phyloP scores from a whole-genome alignment of 2,888 invertebrate species.

The Abscondita cerata region DNA sequence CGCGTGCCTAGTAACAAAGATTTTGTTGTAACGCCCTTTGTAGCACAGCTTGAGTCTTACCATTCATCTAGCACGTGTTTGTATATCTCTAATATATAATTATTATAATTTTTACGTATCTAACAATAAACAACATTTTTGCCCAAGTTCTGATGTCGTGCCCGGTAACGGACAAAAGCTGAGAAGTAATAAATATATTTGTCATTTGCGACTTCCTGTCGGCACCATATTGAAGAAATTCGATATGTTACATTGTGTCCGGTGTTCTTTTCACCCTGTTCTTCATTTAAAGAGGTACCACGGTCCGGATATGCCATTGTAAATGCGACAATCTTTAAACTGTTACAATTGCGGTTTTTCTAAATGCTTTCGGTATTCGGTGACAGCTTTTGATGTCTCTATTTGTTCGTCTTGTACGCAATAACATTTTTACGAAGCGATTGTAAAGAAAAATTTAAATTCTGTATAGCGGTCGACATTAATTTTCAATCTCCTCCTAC shows the following conservation, averaged over 20 bases:
- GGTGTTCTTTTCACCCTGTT: constrained; percentile 20
- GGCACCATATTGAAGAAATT: constrained; percentile 25
- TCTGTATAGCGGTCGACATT: constrained; percentile 1
- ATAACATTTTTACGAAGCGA: not conserved
- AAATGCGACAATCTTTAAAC: constrained; percentile 28
- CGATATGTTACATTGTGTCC: constrained; percentile 28
- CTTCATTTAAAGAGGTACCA: constrained; percentile 15
- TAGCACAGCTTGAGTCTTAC: constrained; percentile 33
- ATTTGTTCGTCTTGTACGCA: too few species aligned
- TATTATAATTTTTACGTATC: constrained; percentile 39
- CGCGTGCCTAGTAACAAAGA: constrained; percentile 41
- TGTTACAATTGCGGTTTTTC: constrained; percentile 49
- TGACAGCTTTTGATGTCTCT: constrained; percentile 31
- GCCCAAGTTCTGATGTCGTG: not conserved
- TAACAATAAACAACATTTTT: constrained; percentile 16
- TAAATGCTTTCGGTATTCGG: constrained; percentile 33
- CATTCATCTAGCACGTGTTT: constrained; percentile 27
- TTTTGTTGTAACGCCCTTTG: constrained; percentile 35
- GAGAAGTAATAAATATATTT: constrained; percentile 30
- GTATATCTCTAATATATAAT: constrained; percentile 29
- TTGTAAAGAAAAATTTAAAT: not conserved
- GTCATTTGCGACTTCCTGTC: constrained; percentile 35
- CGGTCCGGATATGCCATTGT: constrained; percentile 38
- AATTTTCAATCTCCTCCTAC: constrained; percentile 9
- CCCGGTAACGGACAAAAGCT: constrained; percentile 1